A percentile compares a stretch with the other conserved stretches of the same genome.
phyloP scores from a whole-genome alignment of 2,888 invertebrate species.

The Strigamia crassipes region DNA sequence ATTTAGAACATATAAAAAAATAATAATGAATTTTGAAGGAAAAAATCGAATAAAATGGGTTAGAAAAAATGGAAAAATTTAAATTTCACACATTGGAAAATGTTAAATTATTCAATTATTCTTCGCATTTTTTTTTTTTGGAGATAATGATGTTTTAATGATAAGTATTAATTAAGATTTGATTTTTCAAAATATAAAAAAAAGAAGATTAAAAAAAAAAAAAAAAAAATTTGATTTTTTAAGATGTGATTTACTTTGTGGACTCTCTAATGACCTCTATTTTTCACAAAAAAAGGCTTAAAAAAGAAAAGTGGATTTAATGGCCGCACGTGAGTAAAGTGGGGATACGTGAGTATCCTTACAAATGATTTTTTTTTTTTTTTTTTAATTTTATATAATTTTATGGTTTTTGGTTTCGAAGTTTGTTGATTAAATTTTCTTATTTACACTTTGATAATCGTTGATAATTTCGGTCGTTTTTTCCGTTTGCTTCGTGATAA shows the following conservation, averaged over 20 bases:
- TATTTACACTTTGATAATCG: constrained; percentile 32
- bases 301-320: constrained; percentile 33
- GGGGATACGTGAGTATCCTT: background rate
- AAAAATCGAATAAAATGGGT: background rate
- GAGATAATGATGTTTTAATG: background rate
- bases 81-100: background rate
- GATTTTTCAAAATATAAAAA: background rate
- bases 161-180: background rate
- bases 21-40: background rate
- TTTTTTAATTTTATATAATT: background rate
- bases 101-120: background rate
- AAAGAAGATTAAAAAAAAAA: no score
- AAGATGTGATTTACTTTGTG: background rate
- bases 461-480: constrained; percentile 2
- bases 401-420: background rate
- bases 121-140: background rate
- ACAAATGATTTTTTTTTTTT: background rate
- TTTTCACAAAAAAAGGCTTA: background rate
- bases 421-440: constrained; percentile 12
- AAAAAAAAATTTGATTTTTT: background rate
- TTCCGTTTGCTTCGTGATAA: constrained; percentile 22
- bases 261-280: constrained; percentile 17
- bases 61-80: background rate
- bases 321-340: constrained; percentile 16
- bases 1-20: no score